Conservation (phyloP, 2,888 invertebrate genomes). For the Gryllus longicercus region DNA sequence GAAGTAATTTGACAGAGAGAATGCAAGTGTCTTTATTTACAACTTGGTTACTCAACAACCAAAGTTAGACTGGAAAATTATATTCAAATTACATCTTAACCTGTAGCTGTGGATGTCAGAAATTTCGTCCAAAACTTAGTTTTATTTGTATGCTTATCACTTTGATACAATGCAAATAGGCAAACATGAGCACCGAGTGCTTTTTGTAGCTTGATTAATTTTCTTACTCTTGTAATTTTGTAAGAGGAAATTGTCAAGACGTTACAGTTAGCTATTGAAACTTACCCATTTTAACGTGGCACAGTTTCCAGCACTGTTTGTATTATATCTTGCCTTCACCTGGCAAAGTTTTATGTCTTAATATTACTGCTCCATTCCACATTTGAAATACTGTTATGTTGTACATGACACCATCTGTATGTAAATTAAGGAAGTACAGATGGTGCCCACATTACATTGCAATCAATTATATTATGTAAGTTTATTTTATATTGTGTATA, state of each 20-base stretch:
- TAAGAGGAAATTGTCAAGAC: background rate
- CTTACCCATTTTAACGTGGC: background rate
- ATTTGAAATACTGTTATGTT: background rate
- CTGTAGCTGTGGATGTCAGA: background rate
- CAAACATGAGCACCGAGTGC: background rate
- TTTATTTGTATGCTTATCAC: constrained; percentile 5
- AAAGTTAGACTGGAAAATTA: constrained; percentile 2
- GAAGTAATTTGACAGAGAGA: background rate
- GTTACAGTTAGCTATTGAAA: background rate
- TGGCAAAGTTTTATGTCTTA: background rate
- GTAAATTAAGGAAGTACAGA: background rate
- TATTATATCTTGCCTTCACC: background rate
- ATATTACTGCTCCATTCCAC: constrained; percentile 17
- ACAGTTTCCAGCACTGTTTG: background rate
- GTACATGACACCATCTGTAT: background rate
- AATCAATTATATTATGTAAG: background rate
- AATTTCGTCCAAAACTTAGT: background rate
- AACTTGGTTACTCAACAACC: constrained; percentile 17
- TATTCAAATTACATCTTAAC: background rate
- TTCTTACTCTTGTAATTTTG: constrained; percentile 17
- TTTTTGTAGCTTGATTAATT: background rate
- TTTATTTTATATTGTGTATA: background rate
- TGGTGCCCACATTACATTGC: background rate
- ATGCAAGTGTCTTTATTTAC: constrained; percentile 11
- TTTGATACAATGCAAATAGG: constrained; percentile 3